phyloP scores from a whole-genome alignment of 2,113 vertebrate genomes.

The Macquaria ambigua region DNA sequence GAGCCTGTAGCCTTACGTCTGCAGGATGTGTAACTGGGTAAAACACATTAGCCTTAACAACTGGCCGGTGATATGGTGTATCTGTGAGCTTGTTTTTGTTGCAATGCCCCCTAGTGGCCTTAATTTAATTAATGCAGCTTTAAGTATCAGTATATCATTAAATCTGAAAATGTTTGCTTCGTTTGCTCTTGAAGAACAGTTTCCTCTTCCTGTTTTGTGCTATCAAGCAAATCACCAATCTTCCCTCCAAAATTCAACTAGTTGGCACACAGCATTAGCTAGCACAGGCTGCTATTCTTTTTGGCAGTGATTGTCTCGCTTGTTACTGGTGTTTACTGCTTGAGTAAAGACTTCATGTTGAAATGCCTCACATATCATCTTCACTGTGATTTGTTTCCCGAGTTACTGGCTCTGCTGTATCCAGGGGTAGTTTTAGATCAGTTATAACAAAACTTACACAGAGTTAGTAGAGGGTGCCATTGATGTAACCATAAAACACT shows the following conservation, averaged over 20 bases:
- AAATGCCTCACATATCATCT: background rate
- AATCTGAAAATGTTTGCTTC: background rate
- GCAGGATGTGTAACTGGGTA: background rate
- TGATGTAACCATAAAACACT: background rate
- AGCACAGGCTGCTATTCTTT: background rate
- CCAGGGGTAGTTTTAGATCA: background rate
- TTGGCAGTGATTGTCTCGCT: background rate
- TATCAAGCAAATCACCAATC: background rate
- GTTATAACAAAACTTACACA: background rate
- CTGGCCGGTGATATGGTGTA: background rate
- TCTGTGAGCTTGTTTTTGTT: background rate
- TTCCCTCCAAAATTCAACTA: background rate
- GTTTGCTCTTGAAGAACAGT: background rate
- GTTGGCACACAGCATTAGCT: background rate
- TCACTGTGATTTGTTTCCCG: background rate
- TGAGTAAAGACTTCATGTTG: background rate
- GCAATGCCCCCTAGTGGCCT: background rate
- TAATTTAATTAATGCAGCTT: background rate
- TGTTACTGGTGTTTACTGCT: background rate
- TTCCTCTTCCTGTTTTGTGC: background rate
- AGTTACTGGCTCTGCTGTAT: background rate
- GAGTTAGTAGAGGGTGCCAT: no score
- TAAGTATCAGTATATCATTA: background rate
- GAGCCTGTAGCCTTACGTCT: background rate
- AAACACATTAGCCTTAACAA: background rate